Percentiles rank a stretch among this genome's conserved stretches.
Conservation (phyloP, 1,140 invertebrate species). For the Musca vetustissima region DNA sequence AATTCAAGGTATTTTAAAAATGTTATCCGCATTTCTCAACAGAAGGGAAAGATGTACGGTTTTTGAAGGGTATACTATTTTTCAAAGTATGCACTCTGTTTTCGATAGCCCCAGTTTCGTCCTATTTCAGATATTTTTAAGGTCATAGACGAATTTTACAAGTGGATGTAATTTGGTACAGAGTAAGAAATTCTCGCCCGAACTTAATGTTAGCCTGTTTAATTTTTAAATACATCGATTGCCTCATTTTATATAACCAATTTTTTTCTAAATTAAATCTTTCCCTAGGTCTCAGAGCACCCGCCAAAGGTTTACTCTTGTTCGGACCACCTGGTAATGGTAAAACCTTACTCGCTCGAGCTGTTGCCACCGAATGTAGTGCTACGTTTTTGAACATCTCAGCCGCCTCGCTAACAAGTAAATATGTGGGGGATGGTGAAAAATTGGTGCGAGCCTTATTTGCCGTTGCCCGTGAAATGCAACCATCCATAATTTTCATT, state of each 20-base stretch:
- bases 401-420: constrained; percentile 96
- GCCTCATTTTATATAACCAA: neutral
- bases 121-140: too few species aligned
- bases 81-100: too few species aligned
- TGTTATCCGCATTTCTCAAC: too few species aligned
- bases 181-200: too few species aligned
- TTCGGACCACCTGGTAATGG: constrained; percentile 88
- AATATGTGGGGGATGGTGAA: constrained; percentile 97
- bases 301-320: constrained; percentile 87
- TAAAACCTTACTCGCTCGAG: constrained; percentile 88
- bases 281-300: constrained; percentile 60
- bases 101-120: too few species aligned
- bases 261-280: neutral
- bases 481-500: constrained; percentile 93
- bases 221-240: too few species aligned
- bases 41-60: too few species aligned
- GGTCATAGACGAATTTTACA: too few species aligned
- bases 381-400: constrained; percentile 98
- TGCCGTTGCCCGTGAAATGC: constrained; percentile 87
- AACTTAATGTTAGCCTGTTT: too few species aligned
- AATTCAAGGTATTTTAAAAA: too few species aligned
- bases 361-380: constrained; percentile 87
- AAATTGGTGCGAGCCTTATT: constrained; percentile 96
- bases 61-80: too few species aligned
- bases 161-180: too few species aligned